Evolutionary conservation across 1,140 invertebrate species (phyloP), one percentile per base, ranked within the genome.

Genomic region (Lepidostoma basale): DNA sequence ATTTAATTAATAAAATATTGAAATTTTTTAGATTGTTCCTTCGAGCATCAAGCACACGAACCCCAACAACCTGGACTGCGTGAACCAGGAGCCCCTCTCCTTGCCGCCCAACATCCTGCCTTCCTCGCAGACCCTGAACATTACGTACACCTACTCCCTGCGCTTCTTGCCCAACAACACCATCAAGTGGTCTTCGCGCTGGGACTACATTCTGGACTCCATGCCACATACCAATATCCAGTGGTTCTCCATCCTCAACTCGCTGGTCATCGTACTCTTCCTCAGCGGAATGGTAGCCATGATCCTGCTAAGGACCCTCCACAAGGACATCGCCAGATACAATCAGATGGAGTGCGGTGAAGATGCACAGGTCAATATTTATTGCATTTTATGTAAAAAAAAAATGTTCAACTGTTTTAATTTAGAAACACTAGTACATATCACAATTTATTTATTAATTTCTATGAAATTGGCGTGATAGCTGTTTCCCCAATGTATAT

Each of bases 171-270:
- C 86, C 78, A 90, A 97, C 77, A 89, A 94, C 75, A 86, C 88
- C 1, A 92, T 97, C 2, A 98, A 98, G 83, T 99, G 98, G 98
- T 98, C 96, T 0, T 98, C 96, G 0, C 87, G 98, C 75, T 99
- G 98, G 98, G 98, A 99, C 84, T 99, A 99, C 77, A 98, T 99
- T 70, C 83, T 99, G 45, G 95, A 98, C 80, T 98, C 96, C 1
- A 97, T 98, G 91, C 96, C 95, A 0, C 95, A 98, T 76, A 96
- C 96, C 0, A 98, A 99, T 81, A 99, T 99, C 74, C 97, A 99
- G 79, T 99, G 97, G 97, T 99, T 99, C 76, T 97, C 93, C 58
- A 96, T 96, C 74, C 80, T 96, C 12, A 96, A 96, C 79, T 95
- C 94, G 0, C 80, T 95, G 56, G 93, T 97, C 52, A 96, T 95